These are phyloP conservation scores for Drosophila nannoptera DNA, from an alignment of 1,140 invertebrate species.

Conservation along the genomic window DNA sequence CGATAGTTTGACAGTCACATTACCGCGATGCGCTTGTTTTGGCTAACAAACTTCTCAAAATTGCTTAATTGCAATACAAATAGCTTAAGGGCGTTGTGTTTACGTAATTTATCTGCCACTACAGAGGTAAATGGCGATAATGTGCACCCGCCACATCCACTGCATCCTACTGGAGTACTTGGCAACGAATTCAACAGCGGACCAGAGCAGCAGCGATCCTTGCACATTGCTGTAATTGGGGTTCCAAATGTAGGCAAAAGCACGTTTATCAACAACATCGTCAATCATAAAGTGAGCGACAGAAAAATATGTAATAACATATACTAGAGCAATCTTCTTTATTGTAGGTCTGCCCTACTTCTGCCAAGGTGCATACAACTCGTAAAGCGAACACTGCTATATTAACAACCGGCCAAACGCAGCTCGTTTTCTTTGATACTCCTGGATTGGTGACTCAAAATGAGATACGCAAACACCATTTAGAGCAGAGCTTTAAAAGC, in stretches of 20 bases:
- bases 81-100: conserved; percentile 12
- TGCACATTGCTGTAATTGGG: conserved; percentile 93
- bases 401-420: conserved; percentile 85
- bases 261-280: conserved; percentile 92
- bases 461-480: conserved; percentile 85
- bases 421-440: conserved; percentile 93
- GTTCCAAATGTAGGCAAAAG: conserved; percentile 96
- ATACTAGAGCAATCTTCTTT: conserved; percentile 29
- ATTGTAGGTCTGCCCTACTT: conserved; percentile 90
- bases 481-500: conserved; percentile 83
- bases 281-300: conserved; percentile 86
- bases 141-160: not conserved
- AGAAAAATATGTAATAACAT: not conserved
- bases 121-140: conserved; percentile 20
- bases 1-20: conserved; percentile 27
- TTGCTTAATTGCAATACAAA: conserved; percentile 40
- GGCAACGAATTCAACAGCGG: not conserved
- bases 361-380: conserved; percentile 95
- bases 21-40: conserved; percentile 43
- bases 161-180: not conserved
- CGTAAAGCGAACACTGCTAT: conserved; percentile 86
- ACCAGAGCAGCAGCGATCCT: conserved; percentile 79
- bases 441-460: conserved; percentile 86
- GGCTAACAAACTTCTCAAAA: conserved; percentile 42
- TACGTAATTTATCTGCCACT: conserved; percentile 36